Evolutionary conservation across 2,888 invertebrate genomes (phyloP).

Genomic region (Leptothorax acervorum): DNA sequence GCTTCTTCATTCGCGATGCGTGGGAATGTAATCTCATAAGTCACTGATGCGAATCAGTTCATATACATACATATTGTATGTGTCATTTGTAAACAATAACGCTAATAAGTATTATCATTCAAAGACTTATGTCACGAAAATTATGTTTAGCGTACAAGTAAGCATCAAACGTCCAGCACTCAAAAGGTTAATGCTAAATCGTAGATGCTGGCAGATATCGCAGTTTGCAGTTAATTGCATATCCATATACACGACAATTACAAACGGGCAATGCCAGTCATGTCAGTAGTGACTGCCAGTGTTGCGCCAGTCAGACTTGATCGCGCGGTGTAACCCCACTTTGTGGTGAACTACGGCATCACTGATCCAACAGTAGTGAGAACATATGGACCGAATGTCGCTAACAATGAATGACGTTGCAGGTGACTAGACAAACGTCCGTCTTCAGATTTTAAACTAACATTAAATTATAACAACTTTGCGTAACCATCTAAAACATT

Average conservation of each 20-base stretch:
- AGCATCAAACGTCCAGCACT: background rate
- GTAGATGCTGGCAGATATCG: background rate
- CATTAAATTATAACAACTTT: background rate
- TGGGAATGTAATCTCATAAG: background rate
- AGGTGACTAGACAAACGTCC: background rate
- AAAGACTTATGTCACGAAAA: background rate
- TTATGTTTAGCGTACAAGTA: background rate
- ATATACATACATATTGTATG: background rate
- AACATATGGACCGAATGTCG: background rate
- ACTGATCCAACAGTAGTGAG: background rate
- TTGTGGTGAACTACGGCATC: conserved; percentile 8
- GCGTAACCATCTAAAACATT: background rate
- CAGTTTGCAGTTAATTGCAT: conserved; percentile 22
- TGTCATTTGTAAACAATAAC: background rate
- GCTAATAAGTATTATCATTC: background rate
- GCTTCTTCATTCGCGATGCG: background rate
- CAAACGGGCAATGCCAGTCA: conserved; percentile 18
- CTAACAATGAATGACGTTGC: background rate
- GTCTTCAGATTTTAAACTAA: background rate
- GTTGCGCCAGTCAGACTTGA: conserved; percentile 8
- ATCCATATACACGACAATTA: conserved; percentile 25
- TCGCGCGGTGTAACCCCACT: conserved; percentile 10
- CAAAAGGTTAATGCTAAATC: background rate
- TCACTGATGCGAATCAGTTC: background rate
- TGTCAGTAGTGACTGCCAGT: conserved; percentile 13